Evolutionary conservation across 2,888 invertebrate species (phyloP).

Genomic region (Torymus tubicola): DNA sequence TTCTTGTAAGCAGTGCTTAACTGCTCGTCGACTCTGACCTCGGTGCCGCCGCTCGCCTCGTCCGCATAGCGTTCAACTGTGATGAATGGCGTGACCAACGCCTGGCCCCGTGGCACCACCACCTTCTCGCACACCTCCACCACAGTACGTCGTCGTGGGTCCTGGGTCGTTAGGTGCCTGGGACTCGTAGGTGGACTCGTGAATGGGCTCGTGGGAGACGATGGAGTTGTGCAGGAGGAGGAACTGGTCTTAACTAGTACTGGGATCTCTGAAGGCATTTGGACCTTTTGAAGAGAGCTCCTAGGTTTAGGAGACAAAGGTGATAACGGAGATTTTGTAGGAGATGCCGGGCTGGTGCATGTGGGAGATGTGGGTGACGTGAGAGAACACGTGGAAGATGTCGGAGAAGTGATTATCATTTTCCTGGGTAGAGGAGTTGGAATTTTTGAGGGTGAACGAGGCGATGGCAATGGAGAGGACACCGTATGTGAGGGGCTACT

Average conservation of each 20-base stretch:
- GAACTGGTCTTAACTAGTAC: conserved; percentile 29
- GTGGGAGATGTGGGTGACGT: conserved; percentile 20
- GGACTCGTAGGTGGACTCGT: conserved; percentile 59
- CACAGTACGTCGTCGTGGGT: conserved; percentile 55
- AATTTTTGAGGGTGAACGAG: conserved; percentile 70
- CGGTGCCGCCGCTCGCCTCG: conserved; percentile 62
- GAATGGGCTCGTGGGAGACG: conserved; percentile 45
- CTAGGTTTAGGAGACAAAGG: conserved; percentile 13
- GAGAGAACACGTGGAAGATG: conserved; percentile 58
- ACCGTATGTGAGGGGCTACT: too few species aligned
- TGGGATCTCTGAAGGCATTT: conserved; percentile 50
- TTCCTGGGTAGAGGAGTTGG: conserved; percentile 73
- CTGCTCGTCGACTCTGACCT: conserved; percentile 64
- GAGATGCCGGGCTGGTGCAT: conserved; percentile 56
- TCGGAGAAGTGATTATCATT: conserved; percentile 58
- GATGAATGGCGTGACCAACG: conserved; percentile 69
- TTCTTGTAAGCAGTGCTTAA: conserved; percentile 61
- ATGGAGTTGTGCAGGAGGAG: too few species aligned
- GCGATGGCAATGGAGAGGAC: conserved; percentile 58
- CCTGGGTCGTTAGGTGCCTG: conserved; percentile 43
- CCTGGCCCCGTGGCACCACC: conserved; percentile 67
- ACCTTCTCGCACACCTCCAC: conserved; percentile 74
- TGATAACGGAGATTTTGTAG: background rate
- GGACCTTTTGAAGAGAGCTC: background rate
- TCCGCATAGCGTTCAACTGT: conserved; percentile 68